Evolutionary conservation across 2,113 vertebrate species (phyloP), one percentile per base, ranked within the genome.

Genomic region (Psilopsiagon aurifrons): DNA sequence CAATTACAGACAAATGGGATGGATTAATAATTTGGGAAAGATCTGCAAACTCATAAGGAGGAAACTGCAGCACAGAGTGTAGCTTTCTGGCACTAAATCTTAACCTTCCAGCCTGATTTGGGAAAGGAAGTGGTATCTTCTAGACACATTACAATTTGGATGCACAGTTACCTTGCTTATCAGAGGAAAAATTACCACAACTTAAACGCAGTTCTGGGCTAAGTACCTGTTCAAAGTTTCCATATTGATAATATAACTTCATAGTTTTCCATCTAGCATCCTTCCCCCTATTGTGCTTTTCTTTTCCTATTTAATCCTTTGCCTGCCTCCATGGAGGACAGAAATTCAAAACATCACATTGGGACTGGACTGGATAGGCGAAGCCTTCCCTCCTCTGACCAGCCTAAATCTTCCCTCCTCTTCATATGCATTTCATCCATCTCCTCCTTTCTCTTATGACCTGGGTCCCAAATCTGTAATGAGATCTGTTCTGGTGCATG

Each of bases 101-200:
- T 82, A 64, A 10, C 51, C 51, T 85, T 95, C 31, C 52, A 64
- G 43, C 39, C 86, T 68, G 59, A 63, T 75, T 86, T 69, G 74
- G 25, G 92, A 96, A 91, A 68, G 29, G 70, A 83, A 90, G 59
- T n/a, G 64, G 37, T 95, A 96, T 81, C 77, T 94, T 37, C 35
- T 64, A 20, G 55, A 13, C 23, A 15, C 46, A 2, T 78, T 74
- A 39, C 43, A 17, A 39, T 91, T 55, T 28, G 70, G 17, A 78
- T 28, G 27, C 69, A 57, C 18, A 17, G 27, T 7, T 22, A 63
- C 52, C n/a, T 83, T 77, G 17, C 41, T 55, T 75, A 39, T 79
- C 20, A 84, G 66, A 67, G 39, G 43, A 41, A 62, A 94, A 35
- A 86, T 82, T 39, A 73, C 25, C 39, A 29, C 18, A 66, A 19